A percentile compares a stretch with the other conserved stretches of the same genome.
These are phyloP conservation scores for Ennomos quercinarius DNA, from an alignment of 2,888 invertebrate genomes.

Conservation along the genomic window DNA sequence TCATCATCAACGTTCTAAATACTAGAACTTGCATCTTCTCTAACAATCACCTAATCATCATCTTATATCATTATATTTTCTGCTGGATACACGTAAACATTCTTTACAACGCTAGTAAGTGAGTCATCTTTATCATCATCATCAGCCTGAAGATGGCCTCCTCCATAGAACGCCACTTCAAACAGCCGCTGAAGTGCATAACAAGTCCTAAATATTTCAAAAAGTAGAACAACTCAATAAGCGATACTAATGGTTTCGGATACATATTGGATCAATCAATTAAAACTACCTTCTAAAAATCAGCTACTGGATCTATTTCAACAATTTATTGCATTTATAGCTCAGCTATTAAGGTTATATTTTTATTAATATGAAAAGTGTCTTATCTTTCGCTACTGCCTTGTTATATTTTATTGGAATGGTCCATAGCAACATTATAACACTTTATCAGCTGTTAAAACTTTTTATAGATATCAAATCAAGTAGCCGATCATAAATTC, in stretches of 20 bases:
- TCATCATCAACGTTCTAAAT: too few species aligned
- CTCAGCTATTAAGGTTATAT: constrained; percentile 17
- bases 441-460: constrained; percentile 35
- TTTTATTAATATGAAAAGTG: constrained; percentile 16
- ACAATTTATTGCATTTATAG: constrained; percentile 20
- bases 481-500: constrained; percentile 39
- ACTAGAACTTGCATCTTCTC: too few species aligned
- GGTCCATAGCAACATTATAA: constrained; percentile 30
- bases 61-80: too few species aligned
- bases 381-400: constrained; percentile 21
- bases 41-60: too few species aligned
- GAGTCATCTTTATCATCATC: too few species aligned
- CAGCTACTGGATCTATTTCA: constrained; percentile 18
- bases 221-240: too few species aligned
- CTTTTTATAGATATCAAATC: constrained; percentile 40
- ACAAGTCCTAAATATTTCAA: too few species aligned
- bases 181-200: too few species aligned
- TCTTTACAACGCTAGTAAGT: too few species aligned
- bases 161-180: too few species aligned
- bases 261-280: constrained; percentile 1
- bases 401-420: constrained; percentile 31
- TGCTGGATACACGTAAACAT: too few species aligned
- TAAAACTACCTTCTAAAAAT: constrained; percentile 2
- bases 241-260: neutral
- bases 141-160: too few species aligned